Conservation (phyloP, 30 jellyfish, hydroid and myxozoan species). For the Turritopsis dohrnii region DNA sequence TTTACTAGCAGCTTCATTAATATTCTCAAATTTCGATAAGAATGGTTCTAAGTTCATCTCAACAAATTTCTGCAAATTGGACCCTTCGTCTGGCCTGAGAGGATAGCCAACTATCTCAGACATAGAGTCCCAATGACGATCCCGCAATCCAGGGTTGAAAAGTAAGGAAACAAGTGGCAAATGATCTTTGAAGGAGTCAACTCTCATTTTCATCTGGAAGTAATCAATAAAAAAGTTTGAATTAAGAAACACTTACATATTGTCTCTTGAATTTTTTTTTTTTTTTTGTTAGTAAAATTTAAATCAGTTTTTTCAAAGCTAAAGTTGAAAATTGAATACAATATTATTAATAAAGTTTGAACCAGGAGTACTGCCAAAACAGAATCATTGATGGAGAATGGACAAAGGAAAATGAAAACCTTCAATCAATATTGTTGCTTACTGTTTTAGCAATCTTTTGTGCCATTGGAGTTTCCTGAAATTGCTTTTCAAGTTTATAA, state of each 20-base stretch:
- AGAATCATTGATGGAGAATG: not conserved
- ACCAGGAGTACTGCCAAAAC: too few species aligned
- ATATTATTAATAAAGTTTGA: too few species aligned
- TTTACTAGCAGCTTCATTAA: constrained; percentile 99
- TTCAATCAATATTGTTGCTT: not conserved
- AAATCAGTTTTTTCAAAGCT: too few species aligned
- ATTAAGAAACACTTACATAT: not conserved
- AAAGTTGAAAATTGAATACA: too few species aligned
- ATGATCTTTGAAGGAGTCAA: constrained; percentile 94
- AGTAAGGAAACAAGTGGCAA: constrained; percentile 80
- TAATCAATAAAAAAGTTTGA: not conserved
- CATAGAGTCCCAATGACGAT: constrained; percentile 99
- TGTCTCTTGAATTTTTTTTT: too few species aligned
- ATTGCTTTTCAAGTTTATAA: constrained; percentile 88
- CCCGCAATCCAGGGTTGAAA: constrained; percentile 97
- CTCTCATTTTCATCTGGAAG: constrained; percentile 71
- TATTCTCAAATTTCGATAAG: constrained; percentile 64
- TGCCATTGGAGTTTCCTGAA: constrained; percentile 84
- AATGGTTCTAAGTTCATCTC: constrained; percentile 96
- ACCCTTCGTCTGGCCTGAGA: constrained; percentile 88
- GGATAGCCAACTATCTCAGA: constrained; percentile 98
- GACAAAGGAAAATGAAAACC: not conserved
- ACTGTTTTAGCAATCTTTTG: constrained; percentile 90
- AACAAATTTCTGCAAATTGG: constrained; percentile 63
- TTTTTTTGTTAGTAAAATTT: not conserved